Conservation (phyloP, 2,113 vertebrate species). For the Mesocricetus auratus region DNA sequence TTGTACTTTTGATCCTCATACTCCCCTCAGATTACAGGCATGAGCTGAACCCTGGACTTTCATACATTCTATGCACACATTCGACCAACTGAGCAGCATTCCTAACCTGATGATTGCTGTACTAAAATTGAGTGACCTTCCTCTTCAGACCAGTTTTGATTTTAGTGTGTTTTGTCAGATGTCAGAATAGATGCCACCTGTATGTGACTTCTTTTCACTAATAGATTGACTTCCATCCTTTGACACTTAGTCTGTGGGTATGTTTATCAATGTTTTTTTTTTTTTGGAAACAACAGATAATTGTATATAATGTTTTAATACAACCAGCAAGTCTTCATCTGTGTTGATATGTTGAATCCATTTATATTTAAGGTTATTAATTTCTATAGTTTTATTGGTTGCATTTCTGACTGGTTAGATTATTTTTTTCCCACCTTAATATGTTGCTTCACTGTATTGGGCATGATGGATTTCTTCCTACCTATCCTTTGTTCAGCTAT, state of each 20-base stretch:
- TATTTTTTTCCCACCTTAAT: neutral
- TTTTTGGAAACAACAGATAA: neutral
- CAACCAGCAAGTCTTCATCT: neutral
- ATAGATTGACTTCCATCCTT: neutral
- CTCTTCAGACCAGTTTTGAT: neutral
- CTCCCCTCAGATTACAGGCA: neutral
- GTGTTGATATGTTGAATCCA: neutral
- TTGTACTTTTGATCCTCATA: neutral
- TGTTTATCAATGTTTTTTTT: neutral
- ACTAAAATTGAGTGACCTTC: neutral
- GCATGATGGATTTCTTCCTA: neutral
- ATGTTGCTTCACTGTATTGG: neutral
- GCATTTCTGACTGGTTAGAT: neutral
- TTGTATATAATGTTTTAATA: neutral
- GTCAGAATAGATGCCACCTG: neutral
- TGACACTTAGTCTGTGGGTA: neutral
- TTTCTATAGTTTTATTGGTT: neutral
- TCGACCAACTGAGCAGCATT: neutral
- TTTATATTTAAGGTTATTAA: neutral
- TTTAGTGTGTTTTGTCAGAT: neutral
- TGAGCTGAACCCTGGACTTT: neutral
- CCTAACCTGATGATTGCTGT: neutral
- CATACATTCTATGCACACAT: neutral
- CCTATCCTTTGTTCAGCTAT: neutral
- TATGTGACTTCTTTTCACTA: neutral